A percentile compares a stretch with the other conserved stretches of the same genome.
Evolutionary conservation across 2,797 vertebrate species (phyloP).

Genomic region (Zenarchopterus dispar): DNA sequence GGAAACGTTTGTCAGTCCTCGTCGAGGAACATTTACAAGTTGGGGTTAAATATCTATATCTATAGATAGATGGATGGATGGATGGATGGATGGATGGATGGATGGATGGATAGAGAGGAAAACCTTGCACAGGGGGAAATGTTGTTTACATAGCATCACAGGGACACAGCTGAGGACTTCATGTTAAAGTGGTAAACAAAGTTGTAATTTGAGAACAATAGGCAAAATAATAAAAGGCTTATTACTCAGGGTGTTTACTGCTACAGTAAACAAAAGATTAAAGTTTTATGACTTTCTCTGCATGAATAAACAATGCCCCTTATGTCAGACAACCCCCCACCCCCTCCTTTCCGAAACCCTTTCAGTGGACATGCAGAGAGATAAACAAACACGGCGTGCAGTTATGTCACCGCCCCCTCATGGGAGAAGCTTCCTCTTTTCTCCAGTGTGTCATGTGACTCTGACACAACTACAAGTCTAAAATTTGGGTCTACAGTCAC

Average conservation of each 20-base stretch:
- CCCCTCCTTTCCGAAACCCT: too few species aligned
- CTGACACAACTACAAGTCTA: slow-evolving; percentile 2
- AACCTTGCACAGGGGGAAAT: background rate
- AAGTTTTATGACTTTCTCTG: slow-evolving; percentile 11
- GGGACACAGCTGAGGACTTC: too few species aligned
- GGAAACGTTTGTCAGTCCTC: background rate
- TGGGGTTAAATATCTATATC: background rate
- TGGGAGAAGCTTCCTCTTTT: slow-evolving; percentile 29
- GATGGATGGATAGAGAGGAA: too few species aligned
- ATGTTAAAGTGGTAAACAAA: background rate
- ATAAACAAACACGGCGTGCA: slow-evolving; percentile 55
- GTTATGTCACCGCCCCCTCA: slow-evolving; percentile 51
- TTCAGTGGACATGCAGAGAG: background rate
- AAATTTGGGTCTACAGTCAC: background rate
- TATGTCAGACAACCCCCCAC: slow-evolving; percentile 4
- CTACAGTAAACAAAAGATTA: slow-evolving; percentile 36
- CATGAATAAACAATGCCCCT: slow-evolving; percentile 46
- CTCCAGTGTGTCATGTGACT: slow-evolving; percentile 5
- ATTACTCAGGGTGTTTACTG: background rate
- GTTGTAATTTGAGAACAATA: background rate
- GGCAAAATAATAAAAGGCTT: background rate
- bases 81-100: too few species aligned
- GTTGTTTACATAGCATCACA: background rate
- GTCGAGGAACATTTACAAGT: slow-evolving; percentile 6
- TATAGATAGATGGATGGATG: too few species aligned